Evolutionary conservation across 2,797 vertebrate species (phyloP), one percentile per base, ranked within the genome.

Genomic region (Sciaenops ocellatus): DNA sequence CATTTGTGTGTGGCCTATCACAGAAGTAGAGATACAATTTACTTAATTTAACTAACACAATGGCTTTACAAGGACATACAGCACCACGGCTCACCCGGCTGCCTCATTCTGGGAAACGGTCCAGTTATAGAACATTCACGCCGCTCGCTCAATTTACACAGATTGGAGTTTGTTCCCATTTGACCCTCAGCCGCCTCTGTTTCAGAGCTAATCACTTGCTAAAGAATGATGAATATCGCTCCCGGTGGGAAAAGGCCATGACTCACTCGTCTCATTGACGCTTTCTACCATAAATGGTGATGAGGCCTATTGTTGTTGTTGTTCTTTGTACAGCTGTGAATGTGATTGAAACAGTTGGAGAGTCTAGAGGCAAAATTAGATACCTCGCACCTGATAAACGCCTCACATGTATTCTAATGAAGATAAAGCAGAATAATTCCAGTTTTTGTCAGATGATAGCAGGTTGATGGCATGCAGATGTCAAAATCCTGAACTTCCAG

Each of bases 141-240:
- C 16, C 5, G 46, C n/a, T 51, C 12, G 15, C 51, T n/a, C 46
- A 46, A 5, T 71, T 52, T 6, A 10, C 55, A 17, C 62, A 5
- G 59, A 75, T 57, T 54, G 50, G n/a, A 18, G 54, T 70, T 75
- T 68, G 60, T 77, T 80, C 12, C 4, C 0, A 12, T 64, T 69
- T 48, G 44, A 80, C 72, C 55, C 24, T 11, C 12, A 1, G 6
- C 5, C 11, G 22, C 62, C 67, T 42, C 38, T 4, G 68, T 22
- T 38, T 24, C 62, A 17, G n/a, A 51, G 52, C 34, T 50, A 34
- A 55, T 82, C 54, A 61, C 4, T 4, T 9, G 34, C 54, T 22
- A 41, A 2, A 15, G 24, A 41, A 51, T 15, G 18, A 28, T 2
- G 20, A 16, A 46, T 46, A 24, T 51, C 13, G 26, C 30, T 15